Evolutionary conservation across 2,888 invertebrate genomes (phyloP).

Genomic region (Lacanobia oleracea): DNA sequence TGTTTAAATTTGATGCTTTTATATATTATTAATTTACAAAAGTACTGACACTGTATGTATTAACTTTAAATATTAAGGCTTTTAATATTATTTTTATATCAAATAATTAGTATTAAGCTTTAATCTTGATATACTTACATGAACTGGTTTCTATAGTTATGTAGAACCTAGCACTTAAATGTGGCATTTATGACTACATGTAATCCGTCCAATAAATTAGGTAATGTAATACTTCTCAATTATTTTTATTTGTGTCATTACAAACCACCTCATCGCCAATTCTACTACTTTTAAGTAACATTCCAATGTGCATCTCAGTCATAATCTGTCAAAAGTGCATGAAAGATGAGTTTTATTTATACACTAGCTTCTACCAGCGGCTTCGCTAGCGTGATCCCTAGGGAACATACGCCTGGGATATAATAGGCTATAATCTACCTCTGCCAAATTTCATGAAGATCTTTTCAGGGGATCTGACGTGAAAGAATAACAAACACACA

Average conservation of each 20-base stretch:
- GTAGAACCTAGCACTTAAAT: constrained; percentile 42
- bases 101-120: constrained; percentile 36
- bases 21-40: not conserved
- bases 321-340: no score
- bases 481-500: no score
- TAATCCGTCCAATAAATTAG: constrained; percentile 58
- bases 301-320: no score
- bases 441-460: no score
- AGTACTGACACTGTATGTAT: constrained; percentile 1
- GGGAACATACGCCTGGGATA: no score
- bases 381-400: no score
- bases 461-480: no score
- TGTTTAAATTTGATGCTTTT: constrained; percentile 4
- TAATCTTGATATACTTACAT: constrained; percentile 8
- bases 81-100: not conserved
- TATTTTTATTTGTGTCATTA: constrained; percentile 23
- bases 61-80: not conserved
- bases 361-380: no score
- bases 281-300: no score
- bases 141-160: constrained; percentile 36
- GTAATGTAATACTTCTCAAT: not conserved
- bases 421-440: no score
- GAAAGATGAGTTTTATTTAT: no score
- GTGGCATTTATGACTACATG: constrained; percentile 27
- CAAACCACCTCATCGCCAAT: no score